Percentiles rank a stretch among this genome's conserved stretches.
These are phyloP conservation scores for Orchesellides sinensis DNA, from an alignment of 2,888 invertebrate species.

Conservation along the genomic window DNA sequence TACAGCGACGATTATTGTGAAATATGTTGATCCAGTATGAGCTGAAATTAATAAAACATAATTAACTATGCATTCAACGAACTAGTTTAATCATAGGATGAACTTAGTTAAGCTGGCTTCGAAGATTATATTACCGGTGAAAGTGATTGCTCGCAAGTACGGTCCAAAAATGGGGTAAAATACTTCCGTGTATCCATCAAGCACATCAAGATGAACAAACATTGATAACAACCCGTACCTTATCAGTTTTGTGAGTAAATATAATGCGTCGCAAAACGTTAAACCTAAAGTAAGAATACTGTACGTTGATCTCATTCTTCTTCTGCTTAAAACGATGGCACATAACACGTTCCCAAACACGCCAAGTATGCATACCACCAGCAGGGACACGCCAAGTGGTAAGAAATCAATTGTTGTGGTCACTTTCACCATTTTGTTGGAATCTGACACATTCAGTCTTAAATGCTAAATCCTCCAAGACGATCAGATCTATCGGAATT, in stretches of 20 bases:
- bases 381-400: conserved; percentile 59
- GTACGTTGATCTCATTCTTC: conserved; percentile 68
- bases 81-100: neutral
- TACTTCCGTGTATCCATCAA: conserved; percentile 64
- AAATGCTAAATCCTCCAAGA: too few relatives aligned
- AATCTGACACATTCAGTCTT: neutral
- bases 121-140: conserved; percentile 55
- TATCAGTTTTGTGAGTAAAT: conserved; percentile 63
- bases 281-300: conserved; percentile 64
- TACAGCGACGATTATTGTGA: conserved; percentile 65
- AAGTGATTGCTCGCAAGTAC: conserved; percentile 62
- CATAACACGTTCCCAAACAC: conserved; percentile 63
- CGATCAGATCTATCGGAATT: too few relatives aligned
- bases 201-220: conserved; percentile 54
- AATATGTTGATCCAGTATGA: conserved; percentile 67
- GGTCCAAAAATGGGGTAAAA: conserved; percentile 69
- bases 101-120: neutral
- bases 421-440: conserved; percentile 49
- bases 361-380: conserved; percentile 60
- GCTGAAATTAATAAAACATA: conserved; percentile 36
- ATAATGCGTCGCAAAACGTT: conserved; percentile 66
- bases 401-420: conserved; percentile 62
- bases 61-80: neutral
- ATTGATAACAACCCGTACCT: conserved; percentile 66
- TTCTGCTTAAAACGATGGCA: conserved; percentile 57